Base-by-base conservation (phyloP, 2,113 vertebrate species). In the Scartelaos histophorus region DNA sequence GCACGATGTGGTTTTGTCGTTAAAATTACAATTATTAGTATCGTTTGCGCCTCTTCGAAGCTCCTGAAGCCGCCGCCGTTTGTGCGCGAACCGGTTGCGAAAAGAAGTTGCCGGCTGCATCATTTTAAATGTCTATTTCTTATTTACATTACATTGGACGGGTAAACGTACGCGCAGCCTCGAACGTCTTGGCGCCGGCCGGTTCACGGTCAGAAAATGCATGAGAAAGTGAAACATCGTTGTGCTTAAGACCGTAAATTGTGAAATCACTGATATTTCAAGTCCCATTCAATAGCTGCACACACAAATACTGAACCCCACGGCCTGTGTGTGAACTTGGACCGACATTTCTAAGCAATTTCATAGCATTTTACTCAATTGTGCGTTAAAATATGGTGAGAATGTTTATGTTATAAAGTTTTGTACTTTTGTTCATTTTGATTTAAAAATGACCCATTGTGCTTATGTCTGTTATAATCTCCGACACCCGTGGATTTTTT, bases 221-320 rank as follows among this genome's bases (percentile, higher is more conserved):
- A 68, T 10, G 57, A 71, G 47, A 81, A 60, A 24, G 15, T 54
- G 5, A 73, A 67, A 47, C 76, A 34, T 35, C 65, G 66, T 79
- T 79, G 76, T 82, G 70, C 71, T 67, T 66, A 51, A 72, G 13
- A 67, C 35, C 69, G 34, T 74, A 83, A n/a, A 69, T 54, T 67
- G 67, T 74, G 58, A 61, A 25, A 58, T 25, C 54, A 57, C 25
- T 61, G 25, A 17, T 34, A n/a, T 64, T 43, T 64, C 34, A n/a
- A 64, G 12, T n/a, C 29, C 29, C 60, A 17, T 35, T 62, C 60
- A 62, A 62, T 34, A 61, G 24, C 58, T 62, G 60, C 60, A 62
- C 35, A n/a, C 34, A 38, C 38, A 11, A 2, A 29, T 0, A 43
- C 38, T 43, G 22, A 24, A 29, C 22, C 29, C 24, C 56, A 29